Conservation (phyloP, 2,888 invertebrate species). For the Gnatocerus cornutus region DNA sequence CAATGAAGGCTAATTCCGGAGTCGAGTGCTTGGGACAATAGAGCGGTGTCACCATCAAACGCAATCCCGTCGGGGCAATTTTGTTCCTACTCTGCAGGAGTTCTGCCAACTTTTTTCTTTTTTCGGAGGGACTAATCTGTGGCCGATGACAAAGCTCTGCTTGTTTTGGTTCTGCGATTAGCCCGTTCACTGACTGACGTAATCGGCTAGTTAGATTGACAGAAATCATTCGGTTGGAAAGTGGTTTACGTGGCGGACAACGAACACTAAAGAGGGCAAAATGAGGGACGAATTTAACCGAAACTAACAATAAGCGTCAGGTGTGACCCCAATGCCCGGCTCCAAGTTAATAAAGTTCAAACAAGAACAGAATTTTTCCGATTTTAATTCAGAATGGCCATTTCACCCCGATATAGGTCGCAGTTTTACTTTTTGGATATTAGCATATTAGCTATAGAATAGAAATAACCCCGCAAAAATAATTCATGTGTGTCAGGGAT, state of each 20-base stretch:
- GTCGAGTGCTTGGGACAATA: constrained; percentile 58
- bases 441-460: neutral
- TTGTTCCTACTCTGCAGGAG: constrained; percentile 58
- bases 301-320: constrained; percentile 12
- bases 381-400: no score
- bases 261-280: constrained; percentile 17
- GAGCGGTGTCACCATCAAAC: constrained; percentile 58
- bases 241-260: constrained; percentile 24
- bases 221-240: constrained; percentile 53
- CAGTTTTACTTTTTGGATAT: no score
- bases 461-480: neutral
- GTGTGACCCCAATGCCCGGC: neutral
- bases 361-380: neutral
- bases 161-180: constrained; percentile 60
- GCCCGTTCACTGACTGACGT: constrained; percentile 52
- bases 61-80: constrained; percentile 59
- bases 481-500: constrained; percentile 29
- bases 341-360: neutral
- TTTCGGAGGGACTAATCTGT: constrained; percentile 56
- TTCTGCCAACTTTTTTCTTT: constrained; percentile 54
- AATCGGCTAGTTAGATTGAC: constrained; percentile 53
- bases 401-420: no score
- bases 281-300: constrained; percentile 9
- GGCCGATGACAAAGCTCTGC: constrained; percentile 61
- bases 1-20: constrained; percentile 63